phyloP scores from a whole-genome alignment of 2,113 vertebrate genomes.

The Muntiacus muntjak region DNA sequence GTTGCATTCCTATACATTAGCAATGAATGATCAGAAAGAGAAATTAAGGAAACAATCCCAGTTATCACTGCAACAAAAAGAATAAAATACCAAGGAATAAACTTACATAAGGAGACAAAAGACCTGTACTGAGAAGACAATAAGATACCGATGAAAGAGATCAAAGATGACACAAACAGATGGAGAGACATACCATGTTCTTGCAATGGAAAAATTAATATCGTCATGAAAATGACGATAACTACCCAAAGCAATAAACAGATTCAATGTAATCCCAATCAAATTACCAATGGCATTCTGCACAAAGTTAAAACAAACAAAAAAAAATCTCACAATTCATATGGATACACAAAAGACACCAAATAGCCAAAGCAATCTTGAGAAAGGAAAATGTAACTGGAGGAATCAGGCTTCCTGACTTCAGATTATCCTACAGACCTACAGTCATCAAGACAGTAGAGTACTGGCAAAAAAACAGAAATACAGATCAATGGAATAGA shows the following conservation, averaged over 20 bases:
- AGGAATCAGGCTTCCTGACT: not conserved
- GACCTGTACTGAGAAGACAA: not conserved
- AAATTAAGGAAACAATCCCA: not conserved
- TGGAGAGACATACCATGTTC: not conserved
- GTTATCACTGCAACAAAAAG: not conserved
- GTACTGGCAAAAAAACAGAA: not conserved
- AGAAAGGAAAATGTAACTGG: not conserved
- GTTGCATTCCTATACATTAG: not conserved
- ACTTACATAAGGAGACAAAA: not conserved
- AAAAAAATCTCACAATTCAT: not conserved
- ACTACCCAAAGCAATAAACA: not conserved
- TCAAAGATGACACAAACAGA: not conserved
- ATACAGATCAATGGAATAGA: not conserved
- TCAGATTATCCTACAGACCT: not conserved
- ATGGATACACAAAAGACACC: not conserved
- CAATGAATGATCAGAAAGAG: not conserved
- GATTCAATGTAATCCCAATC: not conserved
- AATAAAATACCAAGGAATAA: not conserved
- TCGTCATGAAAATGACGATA: rapidly evolving
- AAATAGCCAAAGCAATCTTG: not conserved
- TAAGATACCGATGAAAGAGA: not conserved
- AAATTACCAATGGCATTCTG: not conserved
- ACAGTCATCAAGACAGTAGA: not conserved
- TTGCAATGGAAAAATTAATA: not conserved
- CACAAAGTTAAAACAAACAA: not conserved